These are phyloP conservation scores for Onychomys leucogaster DNA, from an alignment of 2,797 vertebrate species.

Conservation along the genomic window DNA sequence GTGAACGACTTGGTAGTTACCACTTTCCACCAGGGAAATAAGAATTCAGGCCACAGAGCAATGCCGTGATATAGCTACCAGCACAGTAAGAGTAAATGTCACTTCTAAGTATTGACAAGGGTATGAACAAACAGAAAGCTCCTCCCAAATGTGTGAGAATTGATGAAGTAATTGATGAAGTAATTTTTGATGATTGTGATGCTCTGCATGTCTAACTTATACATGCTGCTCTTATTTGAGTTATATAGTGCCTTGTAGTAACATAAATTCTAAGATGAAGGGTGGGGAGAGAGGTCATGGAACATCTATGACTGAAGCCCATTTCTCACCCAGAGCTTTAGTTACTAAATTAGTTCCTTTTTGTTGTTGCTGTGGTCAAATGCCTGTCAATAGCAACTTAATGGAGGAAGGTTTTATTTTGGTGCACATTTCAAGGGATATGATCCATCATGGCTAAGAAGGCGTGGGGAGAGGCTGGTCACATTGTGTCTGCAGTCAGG, in stretches of 20 bases:
- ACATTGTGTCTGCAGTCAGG: neutral
- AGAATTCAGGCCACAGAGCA: neutral
- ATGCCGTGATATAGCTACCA: neutral
- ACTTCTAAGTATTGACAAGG: neutral
- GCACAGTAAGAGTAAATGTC: neutral
- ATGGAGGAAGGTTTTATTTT: neutral
- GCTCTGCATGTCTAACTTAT: neutral
- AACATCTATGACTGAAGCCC: neutral
- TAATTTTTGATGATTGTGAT: neutral
- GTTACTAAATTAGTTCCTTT: neutral
- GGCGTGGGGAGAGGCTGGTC: neutral
- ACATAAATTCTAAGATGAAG: neutral
- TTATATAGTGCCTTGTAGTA: neutral
- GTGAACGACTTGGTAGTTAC: neutral
- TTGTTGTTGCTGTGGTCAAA: neutral
- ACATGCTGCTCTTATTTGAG: neutral
- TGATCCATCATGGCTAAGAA: neutral
- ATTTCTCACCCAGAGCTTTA: neutral
- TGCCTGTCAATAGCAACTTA: neutral
- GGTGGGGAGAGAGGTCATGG: neutral
- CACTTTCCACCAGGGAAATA: neutral
- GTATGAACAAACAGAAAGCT: neutral
- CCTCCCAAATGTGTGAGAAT: neutral
- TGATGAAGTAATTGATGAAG: too few species aligned
- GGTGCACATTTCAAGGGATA: neutral